These are phyloP conservation scores for Apotomis turbidana DNA, from an alignment of 2,888 invertebrate genomes.

Conservation along the genomic window DNA sequence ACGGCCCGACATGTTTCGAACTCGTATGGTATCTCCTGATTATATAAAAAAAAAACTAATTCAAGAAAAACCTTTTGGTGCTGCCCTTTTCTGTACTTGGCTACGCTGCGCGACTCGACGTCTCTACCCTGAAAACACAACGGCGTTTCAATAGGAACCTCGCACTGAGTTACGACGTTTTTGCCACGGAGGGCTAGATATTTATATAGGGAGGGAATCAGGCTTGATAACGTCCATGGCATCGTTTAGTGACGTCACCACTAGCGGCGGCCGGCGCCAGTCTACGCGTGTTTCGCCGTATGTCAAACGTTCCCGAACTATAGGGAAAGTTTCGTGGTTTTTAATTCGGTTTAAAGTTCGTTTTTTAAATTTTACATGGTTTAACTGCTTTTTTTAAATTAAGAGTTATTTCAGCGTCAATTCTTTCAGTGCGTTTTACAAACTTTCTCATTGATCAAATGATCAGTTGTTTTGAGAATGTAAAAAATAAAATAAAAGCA, in stretches of 20 bases:
- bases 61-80: no score
- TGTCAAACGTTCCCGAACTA: constrained; percentile 44
- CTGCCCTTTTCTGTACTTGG: not conserved
- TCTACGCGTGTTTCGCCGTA: constrained; percentile 59
- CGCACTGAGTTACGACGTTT: not conserved
- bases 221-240: constrained; percentile 48
- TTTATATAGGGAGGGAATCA: constrained; percentile 46
- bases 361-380: not conserved
- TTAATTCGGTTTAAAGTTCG: not conserved
- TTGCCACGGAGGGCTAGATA: not conserved
- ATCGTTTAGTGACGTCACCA: constrained; percentile 63
- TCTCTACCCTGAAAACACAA: not conserved
- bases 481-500: no score
- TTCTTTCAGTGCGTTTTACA: no score
- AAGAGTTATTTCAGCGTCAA: no score
- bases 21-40: no score
- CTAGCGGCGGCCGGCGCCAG: constrained; percentile 60
- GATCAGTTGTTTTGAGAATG: no score
- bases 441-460: no score
- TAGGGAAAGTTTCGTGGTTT: constrained; percentile 5
- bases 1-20: no score
- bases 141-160: not conserved
- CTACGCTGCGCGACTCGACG: not conserved
- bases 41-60: no score
- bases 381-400: no score